Evolutionary conservation across 2,888 invertebrate species (phyloP), one percentile per base, ranked within the genome.

Genomic region (Netelia fuscicornis): DNA sequence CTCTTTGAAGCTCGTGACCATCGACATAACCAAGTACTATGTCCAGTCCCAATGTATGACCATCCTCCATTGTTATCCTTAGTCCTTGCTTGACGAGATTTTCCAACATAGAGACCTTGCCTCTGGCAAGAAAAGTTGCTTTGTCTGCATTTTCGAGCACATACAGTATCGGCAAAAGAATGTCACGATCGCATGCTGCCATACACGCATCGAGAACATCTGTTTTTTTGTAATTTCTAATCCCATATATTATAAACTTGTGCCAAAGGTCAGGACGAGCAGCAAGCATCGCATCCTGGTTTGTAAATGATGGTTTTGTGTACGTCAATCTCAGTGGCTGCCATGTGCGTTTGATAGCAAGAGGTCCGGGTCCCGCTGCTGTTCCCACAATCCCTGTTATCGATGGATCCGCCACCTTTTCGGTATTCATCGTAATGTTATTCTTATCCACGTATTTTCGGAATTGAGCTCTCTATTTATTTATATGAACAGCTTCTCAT

Each of bases 261-360:
- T 94, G 93, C 91, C 92, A 93, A 1, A 93, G 84, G 83, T 93
- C 91, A 60, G 90, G 90, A 17, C 92, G 86, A 5, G 90, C 86
- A 6, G 92, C 91, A n/a, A 93, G 79, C 8, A 85, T 74, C 0
- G 89, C 80, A 74, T 92, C 92, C 20, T 89, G 82, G 1, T 67
- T 77, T 8, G 82, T 88, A 20, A 92, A 91, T 1, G 86, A 85
- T 23, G 92, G 92, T 75, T 93, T 91, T 1, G 78, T 17, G 65
- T 92, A 85, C 0, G 92, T 89, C 13, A 94, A 77, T 67, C 93
- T 87, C 1, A 91, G 42, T 0, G 94, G 93, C 23, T 93, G 92
- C 84, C 87, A 88, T 0, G 77, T 23, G 9, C 25, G 25, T 44
- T 17, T 25, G 0, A 44, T 17, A 0, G n/a, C 3, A 0, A 60